Conservation (phyloP, 2,888 invertebrate species). For the Agapostemon virescens region DNA sequence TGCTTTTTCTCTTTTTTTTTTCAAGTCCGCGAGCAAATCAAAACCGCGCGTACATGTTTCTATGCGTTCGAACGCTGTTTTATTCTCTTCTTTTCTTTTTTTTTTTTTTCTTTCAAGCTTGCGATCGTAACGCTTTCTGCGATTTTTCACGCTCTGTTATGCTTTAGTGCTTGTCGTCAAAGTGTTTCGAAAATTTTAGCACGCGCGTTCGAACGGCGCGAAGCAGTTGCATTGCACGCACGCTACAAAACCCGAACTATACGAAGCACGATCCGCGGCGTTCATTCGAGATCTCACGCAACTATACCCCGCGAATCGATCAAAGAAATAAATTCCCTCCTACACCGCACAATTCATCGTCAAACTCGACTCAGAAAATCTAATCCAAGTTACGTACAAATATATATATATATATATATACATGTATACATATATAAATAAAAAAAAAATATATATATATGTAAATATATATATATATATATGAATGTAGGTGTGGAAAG, state of each 20-base stretch:
- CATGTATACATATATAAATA: slow-evolving; percentile 14
- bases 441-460: too few relatives aligned
- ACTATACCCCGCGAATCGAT: slow-evolving; percentile 69
- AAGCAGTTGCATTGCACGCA: slow-evolving; percentile 68
- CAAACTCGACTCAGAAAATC: slow-evolving; percentile 45
- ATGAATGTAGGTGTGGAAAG: slow-evolving; percentile 14
- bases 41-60: not conserved
- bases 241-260: too few relatives aligned
- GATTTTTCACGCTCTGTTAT: too few relatives aligned
- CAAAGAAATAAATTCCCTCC: slow-evolving; percentile 50
- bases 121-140: too few relatives aligned
- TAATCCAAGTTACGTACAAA: slow-evolving; percentile 32
- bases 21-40: slow-evolving; percentile 21
- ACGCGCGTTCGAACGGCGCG: slow-evolving; percentile 67
- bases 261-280: slow-evolving; percentile 66
- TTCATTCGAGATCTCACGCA: slow-evolving; percentile 69
- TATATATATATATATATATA: too few relatives aligned
- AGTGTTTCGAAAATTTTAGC: slow-evolving; percentile 28
- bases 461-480: slow-evolving; percentile 1
- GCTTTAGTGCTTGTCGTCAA: slow-evolving; percentile 22
- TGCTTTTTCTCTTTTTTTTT: too few relatives aligned
- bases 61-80: slow-evolving; percentile 22
- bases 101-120: not conserved
- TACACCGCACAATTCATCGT: slow-evolving; percentile 51
- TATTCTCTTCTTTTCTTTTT: too few relatives aligned